phyloP scores from a whole-genome alignment of 2,888 invertebrate species.

The Leptarthrus brevirostris region DNA sequence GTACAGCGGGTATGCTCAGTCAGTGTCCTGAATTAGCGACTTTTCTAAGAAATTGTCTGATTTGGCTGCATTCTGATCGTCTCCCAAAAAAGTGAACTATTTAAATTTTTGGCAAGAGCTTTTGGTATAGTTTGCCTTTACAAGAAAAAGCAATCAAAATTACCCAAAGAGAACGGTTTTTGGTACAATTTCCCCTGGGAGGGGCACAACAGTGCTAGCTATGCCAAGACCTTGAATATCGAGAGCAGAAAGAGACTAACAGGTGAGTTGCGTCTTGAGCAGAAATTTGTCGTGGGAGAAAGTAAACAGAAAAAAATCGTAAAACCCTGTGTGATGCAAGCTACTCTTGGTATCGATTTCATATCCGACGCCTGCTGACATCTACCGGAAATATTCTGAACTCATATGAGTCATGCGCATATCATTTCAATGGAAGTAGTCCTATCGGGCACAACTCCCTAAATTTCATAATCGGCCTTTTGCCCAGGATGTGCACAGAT shows the following conservation, averaged over 20 bases:
- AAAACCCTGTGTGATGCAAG: neutral
- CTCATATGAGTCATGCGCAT: neutral
- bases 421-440: neutral
- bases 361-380: slow-evolving; percentile 11
- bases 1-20: neutral
- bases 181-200: neutral
- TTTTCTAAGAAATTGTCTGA: slow-evolving; percentile 28
- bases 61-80: slow-evolving; percentile 27
- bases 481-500: neutral
- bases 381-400: slow-evolving; percentile 26
- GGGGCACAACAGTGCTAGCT: neutral
- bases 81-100: slow-evolving; percentile 19
- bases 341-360: slow-evolving; percentile 25
- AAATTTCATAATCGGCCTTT: slow-evolving; percentile 1
- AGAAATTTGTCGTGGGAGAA: slow-evolving; percentile 10
- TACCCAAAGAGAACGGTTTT: no score
- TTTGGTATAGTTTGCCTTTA: neutral
- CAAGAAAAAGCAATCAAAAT: no score
- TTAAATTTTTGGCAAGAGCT: neutral
- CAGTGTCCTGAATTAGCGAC: slow-evolving; percentile 40
- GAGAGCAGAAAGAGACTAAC: slow-evolving; percentile 34
- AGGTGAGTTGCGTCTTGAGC: slow-evolving; percentile 28
- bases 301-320: slow-evolving; percentile 20
- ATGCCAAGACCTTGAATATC: slow-evolving; percentile 29
- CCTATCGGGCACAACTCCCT: neutral